A percentile compares a stretch with the other conserved stretches of the same genome.
Evolutionary conservation across 2,797 vertebrate genomes (phyloP).

Genomic region (Xenops minutus): DNA sequence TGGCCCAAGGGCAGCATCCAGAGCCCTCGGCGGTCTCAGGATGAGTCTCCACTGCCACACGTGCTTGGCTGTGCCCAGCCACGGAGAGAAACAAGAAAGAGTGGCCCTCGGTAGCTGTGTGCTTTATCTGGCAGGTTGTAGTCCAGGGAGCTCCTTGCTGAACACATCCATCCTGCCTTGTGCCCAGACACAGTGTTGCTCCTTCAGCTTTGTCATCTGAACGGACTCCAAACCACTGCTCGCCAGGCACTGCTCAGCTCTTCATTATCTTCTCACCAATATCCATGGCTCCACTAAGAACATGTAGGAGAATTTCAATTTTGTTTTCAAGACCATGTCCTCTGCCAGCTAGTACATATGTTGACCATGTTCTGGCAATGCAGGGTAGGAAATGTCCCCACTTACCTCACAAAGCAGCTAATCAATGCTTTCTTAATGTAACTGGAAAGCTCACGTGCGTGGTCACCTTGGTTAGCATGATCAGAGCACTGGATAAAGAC

Average conservation of each 20-base stretch:
- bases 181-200: not conserved
- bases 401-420: not conserved
- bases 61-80: not conserved
- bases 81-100: not conserved
- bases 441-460: not conserved
- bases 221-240: not conserved
- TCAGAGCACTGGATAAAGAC: not conserved
- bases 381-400: not conserved
- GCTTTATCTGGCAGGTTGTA: not conserved
- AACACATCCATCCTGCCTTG: not conserved
- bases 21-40: not conserved
- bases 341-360: not conserved
- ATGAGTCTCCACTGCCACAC: not conserved
- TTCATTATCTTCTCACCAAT: not conserved
- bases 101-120: not conserved
- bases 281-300: not conserved
- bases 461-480: not conserved
- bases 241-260: not conserved
- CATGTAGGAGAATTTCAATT: not conserved
- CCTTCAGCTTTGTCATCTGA: not conserved
- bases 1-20: not conserved
- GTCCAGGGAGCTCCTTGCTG: rapidly evolving
- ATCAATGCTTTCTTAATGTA: not conserved
- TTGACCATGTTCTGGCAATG: not conserved
- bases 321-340: not conserved